Base-by-base conservation (phyloP, 2,888 invertebrate genomes). In the Notocelia uddmanniana region DNA sequence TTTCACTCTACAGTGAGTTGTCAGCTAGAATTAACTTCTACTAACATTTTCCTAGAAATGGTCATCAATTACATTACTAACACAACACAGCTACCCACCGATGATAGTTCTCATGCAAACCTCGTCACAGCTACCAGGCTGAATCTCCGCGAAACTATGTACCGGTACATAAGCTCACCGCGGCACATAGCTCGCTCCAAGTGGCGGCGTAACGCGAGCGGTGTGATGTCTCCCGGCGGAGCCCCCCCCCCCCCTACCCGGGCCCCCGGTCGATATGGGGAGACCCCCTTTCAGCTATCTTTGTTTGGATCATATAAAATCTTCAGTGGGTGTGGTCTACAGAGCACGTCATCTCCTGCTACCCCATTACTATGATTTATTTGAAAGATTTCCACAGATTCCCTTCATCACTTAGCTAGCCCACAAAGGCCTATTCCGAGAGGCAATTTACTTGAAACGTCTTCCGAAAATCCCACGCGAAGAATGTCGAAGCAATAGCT, bases 291-390 rank as follows among this genome's bases (percentile, higher is more conserved):
- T 67, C 66, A 62, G 70, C 78, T 84, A 84, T 89, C 90, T 89
- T 91, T 91, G 91, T 91, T 92, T 91, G 90, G 86, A 86, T 89
- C 86, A 90, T 89, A 90, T 87, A 89, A 89, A 90, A 89, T 90
- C 90, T 89, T 89, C 79, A 82, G 86, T 81, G 88, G 91, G 91
- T 86, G 90, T 88, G 89, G 89, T 82, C 82, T 78, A 67, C 72
- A 73, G 63, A 75, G 79, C 79, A 74, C 75, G 81, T 82, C 83
- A 81, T 82, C 81, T 80, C 76, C 74, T 78, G 62, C 76, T 75
- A 75, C 73, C 75, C 81, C 82, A 83, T 85, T 83, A 83, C 85
- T 83, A 81, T 83, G 84, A 85, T 85, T 85, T 84, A 83, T 83
- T 64, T 54, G 48, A 41, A 11, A 41, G 23, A 31, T 37, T 18